Base-by-base conservation (phyloP, 2,888 invertebrate species). In the Limnephilus rhombicus region DNA sequence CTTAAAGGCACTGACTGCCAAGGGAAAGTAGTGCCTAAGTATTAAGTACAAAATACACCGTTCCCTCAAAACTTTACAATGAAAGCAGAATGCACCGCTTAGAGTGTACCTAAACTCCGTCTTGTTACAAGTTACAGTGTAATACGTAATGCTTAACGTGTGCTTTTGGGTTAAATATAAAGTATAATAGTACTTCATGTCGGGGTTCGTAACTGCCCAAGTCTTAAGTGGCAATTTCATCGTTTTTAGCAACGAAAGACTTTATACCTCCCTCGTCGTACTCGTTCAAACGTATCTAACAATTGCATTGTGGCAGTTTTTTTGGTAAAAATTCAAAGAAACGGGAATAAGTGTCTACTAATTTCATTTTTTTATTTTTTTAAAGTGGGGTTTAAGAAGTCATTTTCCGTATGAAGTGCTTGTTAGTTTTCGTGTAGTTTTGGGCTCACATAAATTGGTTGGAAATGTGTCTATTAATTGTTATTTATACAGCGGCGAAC, bases 191-290 rank as follows among this genome's bases (percentile, higher is more conserved):
- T 90, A 37, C 45, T 37, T 37, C 83, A 49, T 90, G 90, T 68
- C 90, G 89, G 82, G 88, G 91, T 85, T 85, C 49, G 45, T 68
- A 92, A 91, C 93, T 92, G 91, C 82, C 93, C 93, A 92, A 93
- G 89, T 87, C 92, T 92, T 93, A 92, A 93, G 93, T 92, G 93
- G 92, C 92, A 92, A 93, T 93, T 93, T 91, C 86, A 83, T 81
- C 85, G 89, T 91, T 91, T 91, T 91, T 91, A 91, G 87, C 88
- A 83, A 80, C 53, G 87, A 89, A 91, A 80, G 91, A 89, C 82
- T 88, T 91, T 88, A 49, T 34, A 24, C 90, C 81, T 53, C 45
- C 89, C 80, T 1, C 15, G 80, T 41, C 13, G 89, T 34, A 81
- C 34, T 89, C 24, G 31, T 80, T 80, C 80, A 37, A 29, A n/a